Evolutionary conservation across 2,888 invertebrate genomes (phyloP).

Genomic region (Scaptomyza cyrtandrae): DNA sequence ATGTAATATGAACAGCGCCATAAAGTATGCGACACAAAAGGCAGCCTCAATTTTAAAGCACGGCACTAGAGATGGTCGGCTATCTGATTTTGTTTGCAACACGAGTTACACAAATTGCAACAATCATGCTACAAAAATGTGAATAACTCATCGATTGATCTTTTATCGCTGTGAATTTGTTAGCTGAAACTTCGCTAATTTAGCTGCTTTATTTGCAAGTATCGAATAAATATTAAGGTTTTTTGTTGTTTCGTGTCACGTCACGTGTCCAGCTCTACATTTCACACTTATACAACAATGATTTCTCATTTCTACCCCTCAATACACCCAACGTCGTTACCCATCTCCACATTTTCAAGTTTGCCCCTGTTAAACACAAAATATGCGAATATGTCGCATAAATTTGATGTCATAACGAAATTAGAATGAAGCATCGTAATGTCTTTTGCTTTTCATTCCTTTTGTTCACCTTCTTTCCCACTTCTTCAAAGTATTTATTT

Average conservation of each 20-base stretch:
- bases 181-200: neutral
- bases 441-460: conserved; percentile 33
- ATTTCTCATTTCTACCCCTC: conserved; percentile 5
- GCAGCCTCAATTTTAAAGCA: conserved; percentile 56
- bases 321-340: neutral
- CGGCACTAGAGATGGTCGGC: conserved; percentile 16
- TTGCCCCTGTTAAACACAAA: conserved; percentile 53
- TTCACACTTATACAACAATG: neutral
- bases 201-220: neutral
- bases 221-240: too few relatives aligned
- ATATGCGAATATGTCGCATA: conserved; percentile 63
- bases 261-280: conserved; percentile 14
- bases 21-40: conserved; percentile 68
- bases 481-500: conserved; percentile 29
- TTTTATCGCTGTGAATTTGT: neutral
- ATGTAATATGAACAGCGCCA: conserved; percentile 76
- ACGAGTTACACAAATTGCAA: conserved; percentile 11
- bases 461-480: neutral
- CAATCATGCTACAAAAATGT: neutral
- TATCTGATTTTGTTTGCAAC: neutral
- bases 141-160: neutral
- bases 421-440: conserved; percentile 70
- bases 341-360: conserved; percentile 10
- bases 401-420: conserved; percentile 62
- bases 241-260: conserved; percentile 19